phyloP scores from a whole-genome alignment of 2,113 vertebrate species.

The Paratilapia polleni region DNA sequence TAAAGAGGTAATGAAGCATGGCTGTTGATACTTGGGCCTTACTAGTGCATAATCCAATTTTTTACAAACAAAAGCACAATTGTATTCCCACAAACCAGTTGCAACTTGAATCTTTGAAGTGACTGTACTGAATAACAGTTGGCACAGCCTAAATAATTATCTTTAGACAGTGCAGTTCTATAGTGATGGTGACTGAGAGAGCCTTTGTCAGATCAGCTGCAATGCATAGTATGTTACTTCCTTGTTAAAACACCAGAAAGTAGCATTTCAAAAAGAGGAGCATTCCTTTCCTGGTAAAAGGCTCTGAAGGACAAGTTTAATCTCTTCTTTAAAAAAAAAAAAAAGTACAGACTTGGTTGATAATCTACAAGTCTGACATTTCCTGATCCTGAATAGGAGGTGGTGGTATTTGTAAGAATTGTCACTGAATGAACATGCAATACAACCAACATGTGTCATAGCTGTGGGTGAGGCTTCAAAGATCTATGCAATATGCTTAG shows the following conservation, averaged over 20 bases:
- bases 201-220: background rate
- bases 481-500: background rate
- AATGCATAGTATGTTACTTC: background rate
- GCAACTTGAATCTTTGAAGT: background rate
- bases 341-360: background rate
- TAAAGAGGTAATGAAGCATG: background rate
- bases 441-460: background rate
- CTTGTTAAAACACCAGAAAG: background rate
- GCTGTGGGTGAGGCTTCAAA: background rate
- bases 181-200: background rate
- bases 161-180: background rate
- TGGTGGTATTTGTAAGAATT: background rate
- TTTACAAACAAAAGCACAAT: background rate
- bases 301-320: rapidly evolving
- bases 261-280: background rate
- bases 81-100: background rate
- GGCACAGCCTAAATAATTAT: background rate
- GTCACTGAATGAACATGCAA: too few species aligned
- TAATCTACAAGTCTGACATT: background rate
- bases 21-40: background rate
- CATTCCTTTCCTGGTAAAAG: background rate
- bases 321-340: background rate
- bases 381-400: background rate
- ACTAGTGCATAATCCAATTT: background rate
- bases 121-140: background rate